Percentiles rank a stretch among this genome's conserved stretches.
These are phyloP conservation scores for Ornithorhynchus anatinus DNA, from an alignment of 2,113 vertebrate species.

Conservation along the genomic window DNA sequence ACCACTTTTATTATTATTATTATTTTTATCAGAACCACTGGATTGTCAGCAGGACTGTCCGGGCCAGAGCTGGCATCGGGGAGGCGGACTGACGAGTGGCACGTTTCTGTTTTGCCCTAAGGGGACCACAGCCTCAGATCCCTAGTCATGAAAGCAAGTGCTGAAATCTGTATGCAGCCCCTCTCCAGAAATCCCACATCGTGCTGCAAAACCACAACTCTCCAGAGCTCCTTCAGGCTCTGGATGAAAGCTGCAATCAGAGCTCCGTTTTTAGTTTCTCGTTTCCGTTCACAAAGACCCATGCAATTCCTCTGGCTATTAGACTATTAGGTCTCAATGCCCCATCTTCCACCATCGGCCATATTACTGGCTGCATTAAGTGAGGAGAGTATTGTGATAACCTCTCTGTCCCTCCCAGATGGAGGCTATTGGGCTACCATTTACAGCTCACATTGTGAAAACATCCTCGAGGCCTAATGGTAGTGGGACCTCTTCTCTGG, in stretches of 20 bases:
- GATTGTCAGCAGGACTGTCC: neutral
- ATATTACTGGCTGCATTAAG: neutral
- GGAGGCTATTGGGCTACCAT: slow-evolving; percentile 9
- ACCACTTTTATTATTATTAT: too few relatives aligned
- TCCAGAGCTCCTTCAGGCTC: neutral
- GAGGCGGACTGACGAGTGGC: neutral
- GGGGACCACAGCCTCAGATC: neutral
- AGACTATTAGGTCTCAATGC: slow-evolving; percentile 19
- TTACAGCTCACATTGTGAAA: slow-evolving; percentile 22
- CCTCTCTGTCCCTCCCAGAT: neutral
- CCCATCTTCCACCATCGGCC: neutral
- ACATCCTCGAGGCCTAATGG: neutral
- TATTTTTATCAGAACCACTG: neutral
- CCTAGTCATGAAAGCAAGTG: neutral
- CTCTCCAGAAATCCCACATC: neutral
- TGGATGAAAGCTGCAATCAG: neutral
- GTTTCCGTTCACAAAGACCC: neutral
- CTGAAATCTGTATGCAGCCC: neutral
- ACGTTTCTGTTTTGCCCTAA: neutral
- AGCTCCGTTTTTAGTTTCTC: neutral
- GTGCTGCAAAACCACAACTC: neutral
- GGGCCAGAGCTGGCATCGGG: fast-evolving
- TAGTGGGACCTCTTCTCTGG: too few relatives aligned
- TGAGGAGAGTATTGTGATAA: neutral
- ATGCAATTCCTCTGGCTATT: neutral